A percentile compares a stretch with the other conserved stretches of the same genome.
phyloP scores from a whole-genome alignment of 1,140 invertebrate species.

The Riptortus pedestris region DNA sequence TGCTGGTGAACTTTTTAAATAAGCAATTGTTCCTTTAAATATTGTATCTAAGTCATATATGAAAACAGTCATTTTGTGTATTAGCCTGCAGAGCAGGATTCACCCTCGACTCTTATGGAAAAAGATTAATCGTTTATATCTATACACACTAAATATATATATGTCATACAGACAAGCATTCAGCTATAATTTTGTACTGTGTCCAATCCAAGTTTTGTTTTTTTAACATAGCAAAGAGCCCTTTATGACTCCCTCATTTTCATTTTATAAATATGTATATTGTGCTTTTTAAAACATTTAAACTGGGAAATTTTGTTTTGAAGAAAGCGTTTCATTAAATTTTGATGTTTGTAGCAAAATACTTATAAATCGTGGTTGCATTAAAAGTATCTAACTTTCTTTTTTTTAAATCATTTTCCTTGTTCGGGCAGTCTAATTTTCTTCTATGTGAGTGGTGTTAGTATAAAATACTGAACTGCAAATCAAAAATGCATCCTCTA shows the following conservation, averaged over 20 bases:
- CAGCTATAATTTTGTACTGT: constrained; percentile 28
- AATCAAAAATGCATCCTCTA: no score
- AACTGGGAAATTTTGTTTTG: constrained; percentile 19
- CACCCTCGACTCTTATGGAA: constrained; percentile 1
- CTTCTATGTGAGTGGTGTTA: no score
- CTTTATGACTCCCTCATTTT: neutral
- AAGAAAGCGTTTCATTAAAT: constrained; percentile 14
- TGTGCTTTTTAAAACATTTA: constrained; percentile 8
- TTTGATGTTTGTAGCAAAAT: constrained; percentile 31
- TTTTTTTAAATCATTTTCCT: neutral
- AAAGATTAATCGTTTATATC: neutral
- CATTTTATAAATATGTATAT: constrained; percentile 13
- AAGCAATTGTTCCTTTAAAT: constrained; percentile 24
- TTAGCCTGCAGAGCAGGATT: neutral
- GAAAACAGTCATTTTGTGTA: neutral
- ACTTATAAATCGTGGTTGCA: constrained; percentile 29
- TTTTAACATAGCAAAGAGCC: constrained; percentile 23
- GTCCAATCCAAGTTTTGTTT: constrained; percentile 19
- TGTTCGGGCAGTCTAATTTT: no score
- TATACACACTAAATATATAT: constrained; percentile 13
- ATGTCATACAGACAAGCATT: constrained; percentile 18
- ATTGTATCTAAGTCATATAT: constrained; percentile 26
- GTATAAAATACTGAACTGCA: no score
- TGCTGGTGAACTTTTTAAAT: constrained; percentile 12
- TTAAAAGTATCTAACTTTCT: neutral